Percentiles rank a stretch among this genome's conserved stretches.
phyloP scores from a whole-genome alignment of 2,888 invertebrate species.

The Caenorhabditis zanzibari region DNA sequence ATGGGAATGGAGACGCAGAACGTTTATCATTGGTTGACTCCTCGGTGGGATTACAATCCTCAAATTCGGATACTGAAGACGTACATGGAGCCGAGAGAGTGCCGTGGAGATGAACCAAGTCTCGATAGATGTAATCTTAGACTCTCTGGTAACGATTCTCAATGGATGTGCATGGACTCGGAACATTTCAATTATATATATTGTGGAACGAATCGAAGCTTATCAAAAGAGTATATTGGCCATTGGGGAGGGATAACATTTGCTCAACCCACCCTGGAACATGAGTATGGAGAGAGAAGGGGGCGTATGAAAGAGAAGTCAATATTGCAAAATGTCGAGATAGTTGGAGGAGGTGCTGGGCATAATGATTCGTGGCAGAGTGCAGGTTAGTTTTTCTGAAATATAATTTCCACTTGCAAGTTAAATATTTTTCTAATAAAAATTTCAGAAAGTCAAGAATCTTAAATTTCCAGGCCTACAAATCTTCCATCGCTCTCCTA shows the following conservation, averaged over 20 bases:
- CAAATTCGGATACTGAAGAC: slow-evolving; percentile 93
- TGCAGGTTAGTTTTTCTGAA: slow-evolving; percentile 17
- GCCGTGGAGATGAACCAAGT: slow-evolving; percentile 87
- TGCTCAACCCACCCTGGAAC: slow-evolving; percentile 71
- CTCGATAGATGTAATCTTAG: slow-evolving; percentile 74
- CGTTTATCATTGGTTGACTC: slow-evolving; percentile 91
- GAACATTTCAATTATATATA: slow-evolving; percentile 93
- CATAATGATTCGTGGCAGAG: slow-evolving; percentile 92
- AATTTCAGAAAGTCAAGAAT: too few species aligned
- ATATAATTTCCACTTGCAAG: too few species aligned
- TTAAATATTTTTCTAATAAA: too few species aligned
- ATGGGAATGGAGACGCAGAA: slow-evolving; percentile 93
- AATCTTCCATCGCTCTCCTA: slow-evolving; percentile 92
- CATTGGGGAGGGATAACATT: slow-evolving; percentile 98
- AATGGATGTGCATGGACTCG: slow-evolving; percentile 89
- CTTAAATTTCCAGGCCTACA: slow-evolving; percentile 89
- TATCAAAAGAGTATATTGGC: slow-evolving; percentile 85
- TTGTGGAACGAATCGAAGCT: slow-evolving; percentile 87
- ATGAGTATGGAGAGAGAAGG: slow-evolving; percentile 61
- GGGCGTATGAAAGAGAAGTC: slow-evolving; percentile 86
- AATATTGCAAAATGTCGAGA: slow-evolving; percentile 88
- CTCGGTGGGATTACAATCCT: slow-evolving; percentile 92
- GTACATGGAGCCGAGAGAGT: slow-evolving; percentile 94
- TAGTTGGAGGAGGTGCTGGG: slow-evolving; percentile 94
- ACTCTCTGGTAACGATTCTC: slow-evolving; percentile 75